A percentile compares a stretch with the other conserved stretches of the same genome.
These are phyloP conservation scores for Dinothrombium tinctorium DNA, from an alignment of 1,140 invertebrate species.

Conservation along the genomic window DNA sequence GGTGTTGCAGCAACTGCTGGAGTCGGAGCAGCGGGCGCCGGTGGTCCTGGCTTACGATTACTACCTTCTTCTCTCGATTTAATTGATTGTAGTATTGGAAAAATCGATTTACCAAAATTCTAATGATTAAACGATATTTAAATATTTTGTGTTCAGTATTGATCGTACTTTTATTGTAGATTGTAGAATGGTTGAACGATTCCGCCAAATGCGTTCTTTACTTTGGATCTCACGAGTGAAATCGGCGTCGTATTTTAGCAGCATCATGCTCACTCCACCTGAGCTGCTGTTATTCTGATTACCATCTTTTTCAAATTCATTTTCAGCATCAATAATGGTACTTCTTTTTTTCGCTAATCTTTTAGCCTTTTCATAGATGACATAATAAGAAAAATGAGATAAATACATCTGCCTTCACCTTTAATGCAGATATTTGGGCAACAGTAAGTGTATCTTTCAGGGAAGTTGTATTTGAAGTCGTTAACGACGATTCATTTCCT, in stretches of 20 bases:
- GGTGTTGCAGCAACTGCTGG: too few species aligned
- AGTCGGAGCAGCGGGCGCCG: not conserved
- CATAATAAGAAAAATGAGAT: not conserved
- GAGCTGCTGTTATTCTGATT: slow-evolving; percentile 43
- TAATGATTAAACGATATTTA: slow-evolving; percentile 22
- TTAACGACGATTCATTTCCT: not conserved
- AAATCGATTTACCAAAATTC: slow-evolving; percentile 78
- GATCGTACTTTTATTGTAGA: slow-evolving; percentile 59
- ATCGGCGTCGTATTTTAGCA: slow-evolving; percentile 83
- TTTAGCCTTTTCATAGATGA: slow-evolving; percentile 43
- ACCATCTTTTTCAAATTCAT: slow-evolving; percentile 11
- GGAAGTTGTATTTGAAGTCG: not conserved
- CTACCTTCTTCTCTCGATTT: slow-evolving; percentile 85
- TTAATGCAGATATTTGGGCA: slow-evolving; percentile 9
- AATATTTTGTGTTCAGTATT: too few species aligned
- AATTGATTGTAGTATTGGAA: slow-evolving; percentile 71
- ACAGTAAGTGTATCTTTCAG: slow-evolving; percentile 3
- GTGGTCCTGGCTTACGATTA: not conserved
- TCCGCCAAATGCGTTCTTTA: slow-evolving; percentile 79
- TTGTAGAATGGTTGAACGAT: slow-evolving; percentile 76
- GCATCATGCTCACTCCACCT: slow-evolving; percentile 18
- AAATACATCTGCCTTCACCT: not conserved
- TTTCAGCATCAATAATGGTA: slow-evolving; percentile 67
- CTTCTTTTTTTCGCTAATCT: slow-evolving; percentile 83
- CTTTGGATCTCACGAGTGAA: slow-evolving; percentile 87